Evolutionary conservation across 2,113 vertebrate species (phyloP).

Genomic region (Xenopus borealis): DNA sequence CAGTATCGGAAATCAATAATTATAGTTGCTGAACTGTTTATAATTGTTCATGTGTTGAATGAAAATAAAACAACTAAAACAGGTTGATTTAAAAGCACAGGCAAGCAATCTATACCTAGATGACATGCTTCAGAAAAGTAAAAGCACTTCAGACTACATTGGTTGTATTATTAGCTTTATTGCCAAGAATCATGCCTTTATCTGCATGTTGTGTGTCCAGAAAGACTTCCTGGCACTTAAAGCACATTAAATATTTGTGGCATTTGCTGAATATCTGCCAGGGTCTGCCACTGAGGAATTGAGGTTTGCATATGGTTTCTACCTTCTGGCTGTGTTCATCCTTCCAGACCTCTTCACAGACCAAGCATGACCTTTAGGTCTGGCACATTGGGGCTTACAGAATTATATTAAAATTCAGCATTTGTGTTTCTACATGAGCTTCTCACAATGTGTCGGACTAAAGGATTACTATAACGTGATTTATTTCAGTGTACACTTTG

Average conservation of each 20-base stretch:
- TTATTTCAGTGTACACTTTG: background rate
- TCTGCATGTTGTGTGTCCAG: accelerated
- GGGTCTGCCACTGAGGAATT: background rate
- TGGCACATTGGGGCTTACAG: background rate
- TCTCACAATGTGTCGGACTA: background rate
- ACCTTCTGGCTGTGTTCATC: conserved; percentile 7
- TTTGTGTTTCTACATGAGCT: background rate
- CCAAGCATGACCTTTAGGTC: background rate
- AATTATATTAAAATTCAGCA: conserved; percentile 14
- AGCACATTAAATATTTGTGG: conserved; percentile 15
- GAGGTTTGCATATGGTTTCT: background rate
- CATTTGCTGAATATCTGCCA: background rate
- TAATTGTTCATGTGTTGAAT: no score
- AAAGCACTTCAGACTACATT: no score
- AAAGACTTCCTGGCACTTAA: conserved; percentile 9
- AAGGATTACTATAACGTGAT: background rate
- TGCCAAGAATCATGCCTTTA: background rate
- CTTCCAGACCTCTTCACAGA: background rate
- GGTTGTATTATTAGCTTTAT: no score
- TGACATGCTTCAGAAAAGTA: no score
- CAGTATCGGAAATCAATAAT: no score
- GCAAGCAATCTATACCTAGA: no score
- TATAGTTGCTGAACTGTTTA: no score
- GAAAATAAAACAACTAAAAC: no score
- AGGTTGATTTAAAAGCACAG: no score